Evolutionary conservation across 2,113 vertebrate species (phyloP).

Genomic region (Ictalurus furcatus): DNA sequence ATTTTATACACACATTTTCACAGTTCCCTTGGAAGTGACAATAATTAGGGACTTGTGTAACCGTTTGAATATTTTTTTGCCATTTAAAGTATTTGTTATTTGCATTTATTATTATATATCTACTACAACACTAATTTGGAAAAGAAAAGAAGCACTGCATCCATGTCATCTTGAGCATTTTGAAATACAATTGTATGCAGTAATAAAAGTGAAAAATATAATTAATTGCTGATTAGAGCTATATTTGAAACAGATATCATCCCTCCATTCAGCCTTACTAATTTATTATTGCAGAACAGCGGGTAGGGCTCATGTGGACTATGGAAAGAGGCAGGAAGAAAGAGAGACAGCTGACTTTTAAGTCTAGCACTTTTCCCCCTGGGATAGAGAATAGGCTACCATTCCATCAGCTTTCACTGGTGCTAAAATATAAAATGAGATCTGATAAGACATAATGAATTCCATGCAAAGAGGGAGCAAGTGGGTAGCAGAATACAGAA

Average conservation of each 20-base stretch:
- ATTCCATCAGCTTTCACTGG: constrained; percentile 51
- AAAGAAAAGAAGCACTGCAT: neutral
- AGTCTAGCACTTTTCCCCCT: constrained; percentile 30
- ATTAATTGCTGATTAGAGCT: constrained; percentile 44
- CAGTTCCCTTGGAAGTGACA: neutral
- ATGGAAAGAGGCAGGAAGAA: neutral
- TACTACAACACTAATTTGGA: neutral
- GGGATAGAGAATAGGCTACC: constrained; percentile 32
- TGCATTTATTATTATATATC: neutral
- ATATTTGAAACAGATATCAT: constrained; percentile 3
- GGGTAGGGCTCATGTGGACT: neutral
- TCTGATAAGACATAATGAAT: constrained; percentile 66
- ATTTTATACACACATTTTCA: neutral
- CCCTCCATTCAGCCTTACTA: neutral
- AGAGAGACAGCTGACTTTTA: constrained; percentile 24
- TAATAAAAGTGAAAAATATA: constrained; percentile 46
- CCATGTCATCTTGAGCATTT: neutral
- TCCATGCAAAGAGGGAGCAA: constrained; percentile 44
- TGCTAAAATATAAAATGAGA: constrained; percentile 48
- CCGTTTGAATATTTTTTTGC: neutral
- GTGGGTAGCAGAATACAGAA: constrained; percentile 51
- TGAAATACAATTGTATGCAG: constrained; percentile 27
- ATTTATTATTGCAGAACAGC: constrained; percentile 28
- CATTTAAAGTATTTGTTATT: neutral
- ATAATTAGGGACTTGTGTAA: neutral